Percentiles rank a stretch among this genome's conserved stretches.
These are phyloP conservation scores for Champsocephalus esox DNA, from an alignment of 2,797 vertebrate genomes.

Conservation along the genomic window DNA sequence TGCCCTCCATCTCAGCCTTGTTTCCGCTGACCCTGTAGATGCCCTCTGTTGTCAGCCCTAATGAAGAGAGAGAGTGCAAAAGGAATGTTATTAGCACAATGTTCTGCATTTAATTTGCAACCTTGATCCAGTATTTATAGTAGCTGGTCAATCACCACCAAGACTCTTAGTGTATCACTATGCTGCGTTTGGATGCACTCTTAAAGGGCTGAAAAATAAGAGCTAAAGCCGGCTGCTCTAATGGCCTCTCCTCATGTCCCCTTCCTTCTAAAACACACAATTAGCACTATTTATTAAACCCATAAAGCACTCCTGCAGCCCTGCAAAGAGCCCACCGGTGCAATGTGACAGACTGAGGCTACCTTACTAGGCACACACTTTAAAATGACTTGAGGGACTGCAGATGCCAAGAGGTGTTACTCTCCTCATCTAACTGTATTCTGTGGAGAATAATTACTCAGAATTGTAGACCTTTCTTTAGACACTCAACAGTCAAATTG, in stretches of 20 bases:
- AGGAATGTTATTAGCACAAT: constrained; percentile 13
- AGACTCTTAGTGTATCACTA: constrained; percentile 6
- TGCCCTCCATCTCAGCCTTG: constrained; percentile 96
- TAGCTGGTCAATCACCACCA: constrained; percentile 22
- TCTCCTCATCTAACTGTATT: constrained; percentile 5
- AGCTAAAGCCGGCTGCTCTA: constrained; percentile 31
- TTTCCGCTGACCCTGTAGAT: constrained; percentile 97
- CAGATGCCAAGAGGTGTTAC: not conserved
- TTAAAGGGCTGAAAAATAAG: constrained; percentile 11
- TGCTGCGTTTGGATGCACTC: constrained; percentile 1
- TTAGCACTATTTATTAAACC: constrained; percentile 70
- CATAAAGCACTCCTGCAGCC: constrained; percentile 60
- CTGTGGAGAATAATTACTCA: constrained; percentile 4
- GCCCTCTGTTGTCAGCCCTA: constrained; percentile 93
- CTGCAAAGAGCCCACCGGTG: constrained; percentile 49
- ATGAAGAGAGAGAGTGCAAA: not conserved
- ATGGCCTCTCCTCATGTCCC: constrained; percentile 30
- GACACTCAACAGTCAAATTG: constrained; percentile 1
- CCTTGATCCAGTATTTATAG: constrained; percentile 8
- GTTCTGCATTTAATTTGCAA: constrained; percentile 26
- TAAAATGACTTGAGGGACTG: constrained; percentile 29
- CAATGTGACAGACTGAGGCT: constrained; percentile 33
- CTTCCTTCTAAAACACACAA: constrained; percentile 49
- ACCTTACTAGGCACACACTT: constrained; percentile 14
- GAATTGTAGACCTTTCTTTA: constrained; percentile 2